Percentiles rank a stretch among this genome's conserved stretches.
Evolutionary conservation across 2,797 vertebrate species (phyloP).

Genomic region (Gadopsis marmoratus): DNA sequence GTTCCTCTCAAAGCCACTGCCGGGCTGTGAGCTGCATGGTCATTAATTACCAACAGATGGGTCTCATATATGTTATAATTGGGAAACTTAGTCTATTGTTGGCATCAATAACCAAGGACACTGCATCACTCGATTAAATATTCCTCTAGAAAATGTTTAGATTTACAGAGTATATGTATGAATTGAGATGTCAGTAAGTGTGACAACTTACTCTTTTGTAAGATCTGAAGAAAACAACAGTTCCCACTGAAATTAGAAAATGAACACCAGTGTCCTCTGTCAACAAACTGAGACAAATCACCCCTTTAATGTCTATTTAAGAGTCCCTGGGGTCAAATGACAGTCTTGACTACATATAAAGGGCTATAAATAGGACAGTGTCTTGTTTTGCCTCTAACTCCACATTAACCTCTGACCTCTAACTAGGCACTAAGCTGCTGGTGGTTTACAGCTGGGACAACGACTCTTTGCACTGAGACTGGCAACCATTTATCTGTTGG

Average conservation of each 20-base stretch:
- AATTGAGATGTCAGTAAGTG: slow-evolving; percentile 8
- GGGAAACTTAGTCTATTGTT: slow-evolving; percentile 2
- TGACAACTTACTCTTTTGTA: slow-evolving; percentile 11
- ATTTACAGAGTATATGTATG: neutral
- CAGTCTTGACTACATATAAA: slow-evolving; percentile 64
- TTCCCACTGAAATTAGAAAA: slow-evolving; percentile 36
- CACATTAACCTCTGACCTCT: slow-evolving; percentile 78
- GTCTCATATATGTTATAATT: slow-evolving; percentile 22
- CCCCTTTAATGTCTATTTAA: slow-evolving; percentile 59
- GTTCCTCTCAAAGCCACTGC: slow-evolving; percentile 20
- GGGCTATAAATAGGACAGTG: slow-evolving; percentile 75
- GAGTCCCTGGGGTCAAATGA: slow-evolving; percentile 70
- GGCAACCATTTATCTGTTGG: slow-evolving; percentile 11
- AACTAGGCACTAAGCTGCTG: slow-evolving; percentile 67
- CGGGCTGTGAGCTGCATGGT: slow-evolving; percentile 3
- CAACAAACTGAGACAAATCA: slow-evolving; percentile 72
- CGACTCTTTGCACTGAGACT: slow-evolving; percentile 29
- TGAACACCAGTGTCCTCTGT: slow-evolving; percentile 44
- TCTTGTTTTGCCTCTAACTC: slow-evolving; percentile 75
- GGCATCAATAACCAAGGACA: neutral
- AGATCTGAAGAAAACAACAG: slow-evolving; percentile 21
- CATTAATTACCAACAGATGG: slow-evolving; percentile 54
- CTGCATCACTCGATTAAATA: neutral
- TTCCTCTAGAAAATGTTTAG: neutral
- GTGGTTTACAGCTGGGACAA: slow-evolving; percentile 74